Conservation (phyloP, 2,888 invertebrate species). For the Drosophila mimetica region DNA sequence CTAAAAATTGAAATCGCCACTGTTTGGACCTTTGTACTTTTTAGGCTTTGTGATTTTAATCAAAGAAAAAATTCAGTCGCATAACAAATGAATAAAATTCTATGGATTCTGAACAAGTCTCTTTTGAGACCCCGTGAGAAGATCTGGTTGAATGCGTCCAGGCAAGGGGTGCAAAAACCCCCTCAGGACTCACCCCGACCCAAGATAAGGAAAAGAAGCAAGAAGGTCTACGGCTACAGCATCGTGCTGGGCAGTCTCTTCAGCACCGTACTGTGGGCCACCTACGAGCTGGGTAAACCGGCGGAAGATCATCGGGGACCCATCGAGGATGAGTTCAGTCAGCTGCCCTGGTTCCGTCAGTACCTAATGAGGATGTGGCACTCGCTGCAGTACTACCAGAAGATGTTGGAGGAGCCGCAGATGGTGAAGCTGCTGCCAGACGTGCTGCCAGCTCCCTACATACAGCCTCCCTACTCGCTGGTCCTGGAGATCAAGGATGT, state of each 20-base stretch:
- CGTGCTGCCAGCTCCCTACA: conserved; percentile 93
- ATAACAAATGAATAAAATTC: conserved; percentile 1
- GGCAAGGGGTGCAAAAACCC: not conserved
- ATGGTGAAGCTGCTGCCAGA: conserved; percentile 97
- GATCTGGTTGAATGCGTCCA: not conserved
- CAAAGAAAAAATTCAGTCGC: not conserved
- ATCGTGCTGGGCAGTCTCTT: conserved; percentile 87
- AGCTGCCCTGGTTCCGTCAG: conserved; percentile 88
- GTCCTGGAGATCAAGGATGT: conserved; percentile 90
- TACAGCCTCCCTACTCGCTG: conserved; percentile 97
- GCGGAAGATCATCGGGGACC: conserved; percentile 89
- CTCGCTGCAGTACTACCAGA: conserved; percentile 89
- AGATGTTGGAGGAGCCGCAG: conserved; percentile 96
- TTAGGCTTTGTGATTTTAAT: not conserved
- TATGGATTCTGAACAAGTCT: conserved; percentile 3
- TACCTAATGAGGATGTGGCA: conserved; percentile 89
- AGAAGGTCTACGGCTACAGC: conserved; percentile 32
- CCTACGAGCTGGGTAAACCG: conserved; percentile 91
- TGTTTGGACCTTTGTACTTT: too few relatives aligned
- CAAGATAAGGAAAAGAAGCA: conserved; percentile 1
- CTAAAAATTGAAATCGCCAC: too few relatives aligned
- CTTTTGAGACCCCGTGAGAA: not conserved
- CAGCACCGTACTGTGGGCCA: conserved; percentile 86
- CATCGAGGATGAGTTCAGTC: conserved; percentile 90
- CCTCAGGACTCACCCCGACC: not conserved